Base-by-base conservation (phyloP, 2,113 vertebrate genomes). In the Osmerus eperlanus region DNA sequence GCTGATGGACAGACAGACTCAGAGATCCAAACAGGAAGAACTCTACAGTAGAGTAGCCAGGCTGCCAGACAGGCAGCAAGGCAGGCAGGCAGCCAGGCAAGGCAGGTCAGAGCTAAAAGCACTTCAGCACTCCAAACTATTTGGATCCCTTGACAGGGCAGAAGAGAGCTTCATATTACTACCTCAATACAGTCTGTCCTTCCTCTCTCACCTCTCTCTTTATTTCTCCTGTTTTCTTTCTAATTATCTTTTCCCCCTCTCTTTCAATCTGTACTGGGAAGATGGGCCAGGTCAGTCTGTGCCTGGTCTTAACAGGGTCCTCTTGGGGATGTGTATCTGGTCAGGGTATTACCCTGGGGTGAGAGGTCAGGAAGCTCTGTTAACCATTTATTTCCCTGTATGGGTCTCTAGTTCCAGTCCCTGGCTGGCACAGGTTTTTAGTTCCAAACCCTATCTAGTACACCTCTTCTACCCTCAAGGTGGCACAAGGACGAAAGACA, bases 1-100 rank as follows among this genome's bases (percentile, higher is more conserved):
- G 55, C 5, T 2, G 94, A 94, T 51, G 85, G 80, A 0, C 80
- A 88, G 80, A 0, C 79, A 88, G 67, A 89, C 0, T 82, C 85
- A 74, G 8, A n/a, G 0, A 54, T 9, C 65, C 29, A 47, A 55
- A 73, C 25, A n/a, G 15, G 2, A 41, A 60, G 36, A 29, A 5
- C 25, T 1, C 19, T 23, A 65, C 1, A 51, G 65, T 28, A 58
- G 29, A 63, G 28, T 7, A 16, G 14, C 51, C 0, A 41, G 23
- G 16, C 7, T 12, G n/a, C 60, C 2, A 41, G 41, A 62, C 60
- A 62, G 47, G 41, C 52, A 69, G 16, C 47, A 2, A 53, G 36
- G 32, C 64, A 19, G 16, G 9, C 9, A 53, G 65, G 8, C 47
- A 15, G 60, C 18, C 70, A 71, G 69, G 47, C 56, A 63, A 58